A percentile compares a stretch with the other conserved stretches of the same genome.
These are phyloP conservation scores for Falco rusticolus DNA, from an alignment of 2,797 vertebrate genomes.

Conservation along the genomic window DNA sequence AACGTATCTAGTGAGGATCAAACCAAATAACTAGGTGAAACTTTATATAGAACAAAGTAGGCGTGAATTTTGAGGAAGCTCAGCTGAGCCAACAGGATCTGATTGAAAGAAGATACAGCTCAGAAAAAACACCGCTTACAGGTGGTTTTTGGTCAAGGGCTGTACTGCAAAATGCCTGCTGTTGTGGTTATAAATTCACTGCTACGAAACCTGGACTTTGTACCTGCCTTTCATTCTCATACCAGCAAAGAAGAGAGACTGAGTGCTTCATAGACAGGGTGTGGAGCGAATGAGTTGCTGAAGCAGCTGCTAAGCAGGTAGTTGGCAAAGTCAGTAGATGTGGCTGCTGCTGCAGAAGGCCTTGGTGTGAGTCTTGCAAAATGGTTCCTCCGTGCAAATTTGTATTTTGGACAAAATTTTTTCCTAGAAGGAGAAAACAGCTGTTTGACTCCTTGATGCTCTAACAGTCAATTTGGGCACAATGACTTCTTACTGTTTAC, in stretches of 20 bases:
- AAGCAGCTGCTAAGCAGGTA: neutral
- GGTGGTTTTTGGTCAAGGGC: neutral
- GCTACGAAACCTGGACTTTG: neutral
- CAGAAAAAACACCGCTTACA: neutral
- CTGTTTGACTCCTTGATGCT: neutral
- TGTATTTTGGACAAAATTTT: neutral
- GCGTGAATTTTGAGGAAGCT: neutral
- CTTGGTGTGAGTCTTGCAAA: neutral
- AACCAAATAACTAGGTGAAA: neutral
- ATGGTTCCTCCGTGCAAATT: neutral
- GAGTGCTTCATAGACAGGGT: neutral
- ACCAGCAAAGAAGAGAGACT: neutral
- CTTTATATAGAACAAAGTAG: neutral
- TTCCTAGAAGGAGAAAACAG: neutral
- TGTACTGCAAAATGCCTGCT: neutral
- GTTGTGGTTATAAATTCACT: neutral
- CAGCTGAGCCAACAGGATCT: neutral
- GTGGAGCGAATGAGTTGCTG: neutral
- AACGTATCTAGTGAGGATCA: accelerated
- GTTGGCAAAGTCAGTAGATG: neutral
- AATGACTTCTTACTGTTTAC: neutral
- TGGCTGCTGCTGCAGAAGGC: neutral
- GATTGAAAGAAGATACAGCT: neutral
- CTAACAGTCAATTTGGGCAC: neutral
- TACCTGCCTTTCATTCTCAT: neutral